phyloP scores from a whole-genome alignment of 2,113 vertebrate species.

The Hippocampus guttulatus region DNA sequence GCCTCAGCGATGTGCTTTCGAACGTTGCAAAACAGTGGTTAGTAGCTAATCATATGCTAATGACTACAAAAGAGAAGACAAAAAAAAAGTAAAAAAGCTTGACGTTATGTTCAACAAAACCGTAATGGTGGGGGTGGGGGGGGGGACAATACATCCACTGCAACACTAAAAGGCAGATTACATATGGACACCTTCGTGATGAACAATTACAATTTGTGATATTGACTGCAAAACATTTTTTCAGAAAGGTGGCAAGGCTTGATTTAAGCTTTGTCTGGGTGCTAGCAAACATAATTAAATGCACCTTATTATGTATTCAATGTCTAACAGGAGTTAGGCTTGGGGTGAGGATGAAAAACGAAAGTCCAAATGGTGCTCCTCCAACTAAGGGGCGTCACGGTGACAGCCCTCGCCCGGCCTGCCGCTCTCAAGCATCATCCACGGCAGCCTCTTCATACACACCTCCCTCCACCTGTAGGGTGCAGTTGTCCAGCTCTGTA shows the following conservation, averaged over 20 bases:
- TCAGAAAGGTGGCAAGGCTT: slow-evolving; percentile 10
- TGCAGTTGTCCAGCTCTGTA: slow-evolving; percentile 83
- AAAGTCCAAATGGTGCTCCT: slow-evolving; percentile 2
- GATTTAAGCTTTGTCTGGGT: slow-evolving; percentile 13
- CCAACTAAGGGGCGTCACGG: not conserved
- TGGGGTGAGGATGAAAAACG: not conserved
- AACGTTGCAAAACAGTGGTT: slow-evolving; percentile 20
- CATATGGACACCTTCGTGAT: not conserved
- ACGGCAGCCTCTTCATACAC: slow-evolving; percentile 67
- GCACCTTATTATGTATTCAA: slow-evolving; percentile 1
- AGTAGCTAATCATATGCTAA: slow-evolving; percentile 6
- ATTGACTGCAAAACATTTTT: slow-evolving; percentile 23
- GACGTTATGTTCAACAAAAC: not conserved
- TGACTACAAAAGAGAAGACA: slow-evolving; percentile 7
- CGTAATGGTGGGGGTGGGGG: not conserved
- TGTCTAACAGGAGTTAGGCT: slow-evolving; percentile 43
- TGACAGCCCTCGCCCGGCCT: slow-evolving; percentile 37
- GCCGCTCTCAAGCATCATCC: slow-evolving; percentile 16
- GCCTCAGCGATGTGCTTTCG: not conserved
- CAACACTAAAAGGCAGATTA: slow-evolving; percentile 2
- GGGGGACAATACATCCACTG: not conserved
- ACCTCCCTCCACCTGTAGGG: slow-evolving; percentile 72
- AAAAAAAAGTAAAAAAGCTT: not conserved
- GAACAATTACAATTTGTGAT: slow-evolving; percentile 11
- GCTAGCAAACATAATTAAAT: slow-evolving; percentile 15